Evolutionary conservation across 2,113 vertebrate species (phyloP).

Genomic region (Tenebrosternarchus preto): DNA sequence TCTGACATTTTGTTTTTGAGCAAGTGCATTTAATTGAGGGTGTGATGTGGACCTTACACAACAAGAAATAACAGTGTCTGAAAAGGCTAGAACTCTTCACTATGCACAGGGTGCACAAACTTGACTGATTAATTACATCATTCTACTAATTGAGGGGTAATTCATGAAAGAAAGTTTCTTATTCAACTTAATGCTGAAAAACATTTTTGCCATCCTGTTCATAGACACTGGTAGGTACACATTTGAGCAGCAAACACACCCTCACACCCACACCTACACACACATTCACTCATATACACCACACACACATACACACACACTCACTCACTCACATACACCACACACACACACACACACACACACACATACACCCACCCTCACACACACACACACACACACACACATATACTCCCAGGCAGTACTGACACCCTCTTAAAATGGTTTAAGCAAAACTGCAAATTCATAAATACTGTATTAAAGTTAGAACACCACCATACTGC

Average conservation of each 20-base stretch:
- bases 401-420: neutral
- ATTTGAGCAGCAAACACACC: neutral
- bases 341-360: slow-evolving; percentile 5
- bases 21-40: slow-evolving; percentile 76
- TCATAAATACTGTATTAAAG: neutral
- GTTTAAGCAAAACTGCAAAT: neutral
- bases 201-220: neutral
- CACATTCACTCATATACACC: too few species aligned
- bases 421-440: neutral
- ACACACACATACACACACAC: too few species aligned
- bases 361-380: neutral
- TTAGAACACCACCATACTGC: neutral
- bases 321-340: too few species aligned
- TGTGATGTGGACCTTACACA: slow-evolving; percentile 70
- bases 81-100: neutral
- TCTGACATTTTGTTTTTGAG: slow-evolving; percentile 77
- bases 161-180: neutral
- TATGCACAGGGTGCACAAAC: neutral
- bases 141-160: neutral
- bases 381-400: slow-evolving; percentile 5
- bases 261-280: neutral
- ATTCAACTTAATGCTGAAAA: neutral
- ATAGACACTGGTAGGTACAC: neutral
- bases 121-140: neutral
- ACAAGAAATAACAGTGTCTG: slow-evolving; percentile 57